These are phyloP conservation scores for Drosophila buzzatii DNA, from an alignment of 2,888 invertebrate genomes.

Conservation along the genomic window DNA sequence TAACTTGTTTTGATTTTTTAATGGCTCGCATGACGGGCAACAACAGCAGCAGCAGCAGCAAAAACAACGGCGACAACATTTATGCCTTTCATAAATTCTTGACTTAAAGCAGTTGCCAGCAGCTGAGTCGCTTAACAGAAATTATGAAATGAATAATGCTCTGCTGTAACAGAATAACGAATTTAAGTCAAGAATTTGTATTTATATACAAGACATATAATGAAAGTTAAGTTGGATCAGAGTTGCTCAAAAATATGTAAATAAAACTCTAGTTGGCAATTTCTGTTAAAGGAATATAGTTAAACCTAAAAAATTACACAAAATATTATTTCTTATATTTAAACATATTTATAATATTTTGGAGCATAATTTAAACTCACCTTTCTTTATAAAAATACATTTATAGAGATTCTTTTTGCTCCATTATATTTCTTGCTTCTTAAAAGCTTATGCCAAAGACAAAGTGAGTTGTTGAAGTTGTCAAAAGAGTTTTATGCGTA, in stretches of 20 bases:
- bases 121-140: constrained; percentile 10
- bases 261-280: background rate
- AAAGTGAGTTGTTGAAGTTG: too few species aligned
- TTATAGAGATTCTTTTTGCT: too few species aligned
- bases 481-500: too few species aligned
- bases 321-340: too few species aligned
- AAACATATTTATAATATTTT: too few species aligned
- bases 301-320: too few species aligned
- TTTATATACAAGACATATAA: background rate
- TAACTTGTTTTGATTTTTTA: constrained; percentile 82
- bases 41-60: constrained; percentile 20
- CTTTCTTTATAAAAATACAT: too few species aligned
- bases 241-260: background rate
- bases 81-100: constrained; percentile 48
- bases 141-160: constrained; percentile 9
- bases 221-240: background rate
- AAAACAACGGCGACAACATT: constrained; percentile 53
- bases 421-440: too few species aligned
- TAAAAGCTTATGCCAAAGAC: too few species aligned
- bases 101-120: constrained; percentile 44
- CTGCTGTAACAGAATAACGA: background rate
- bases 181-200: background rate
- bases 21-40: constrained; percentile 70
- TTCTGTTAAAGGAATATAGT: background rate
- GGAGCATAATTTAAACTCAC: too few species aligned